Conservation (phyloP, 2,888 invertebrate species). For the Rosalia funebris region DNA sequence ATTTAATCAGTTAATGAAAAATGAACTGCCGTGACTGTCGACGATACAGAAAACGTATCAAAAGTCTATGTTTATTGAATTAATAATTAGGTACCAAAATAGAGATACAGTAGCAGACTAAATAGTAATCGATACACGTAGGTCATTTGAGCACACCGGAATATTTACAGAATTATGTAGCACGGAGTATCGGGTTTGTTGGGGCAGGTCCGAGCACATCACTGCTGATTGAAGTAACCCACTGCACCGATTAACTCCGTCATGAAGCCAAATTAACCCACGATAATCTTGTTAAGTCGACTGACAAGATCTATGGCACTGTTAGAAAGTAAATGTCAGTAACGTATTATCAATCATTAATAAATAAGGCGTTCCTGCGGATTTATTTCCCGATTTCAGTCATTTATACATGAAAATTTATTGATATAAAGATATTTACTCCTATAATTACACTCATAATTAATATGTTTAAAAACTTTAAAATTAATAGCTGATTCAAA, state of each 20-base stretch:
- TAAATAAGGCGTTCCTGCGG: too few relatives aligned
- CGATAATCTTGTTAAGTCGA: conserved; percentile 17
- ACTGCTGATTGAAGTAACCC: conserved; percentile 14
- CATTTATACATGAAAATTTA: too few relatives aligned
- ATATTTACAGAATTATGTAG: conserved; percentile 19
- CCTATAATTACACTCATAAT: too few relatives aligned
- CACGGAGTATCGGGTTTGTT: conserved; percentile 21
- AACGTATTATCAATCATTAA: too few relatives aligned
- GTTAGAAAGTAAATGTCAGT: background rate
- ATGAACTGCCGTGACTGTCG: background rate
- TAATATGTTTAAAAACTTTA: too few relatives aligned
- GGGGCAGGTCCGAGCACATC: conserved; percentile 19
- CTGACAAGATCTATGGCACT: conserved; percentile 4
- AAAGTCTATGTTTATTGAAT: conserved; percentile 4
- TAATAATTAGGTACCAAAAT: conserved; percentile 8
- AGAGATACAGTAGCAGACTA: conserved; percentile 10
- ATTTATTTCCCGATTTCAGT: too few relatives aligned
- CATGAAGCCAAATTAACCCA: conserved; percentile 10
- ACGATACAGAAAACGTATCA: background rate
- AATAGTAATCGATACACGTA: conserved; percentile 9
- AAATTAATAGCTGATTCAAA: too few relatives aligned
- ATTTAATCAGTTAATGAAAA: background rate
- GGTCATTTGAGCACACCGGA: conserved; percentile 6
- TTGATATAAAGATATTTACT: too few relatives aligned
- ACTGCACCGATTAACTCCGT: conserved; percentile 16